Conservation (phyloP, 2,797 vertebrate species). For the Percopsis omiscomaycus region DNA sequence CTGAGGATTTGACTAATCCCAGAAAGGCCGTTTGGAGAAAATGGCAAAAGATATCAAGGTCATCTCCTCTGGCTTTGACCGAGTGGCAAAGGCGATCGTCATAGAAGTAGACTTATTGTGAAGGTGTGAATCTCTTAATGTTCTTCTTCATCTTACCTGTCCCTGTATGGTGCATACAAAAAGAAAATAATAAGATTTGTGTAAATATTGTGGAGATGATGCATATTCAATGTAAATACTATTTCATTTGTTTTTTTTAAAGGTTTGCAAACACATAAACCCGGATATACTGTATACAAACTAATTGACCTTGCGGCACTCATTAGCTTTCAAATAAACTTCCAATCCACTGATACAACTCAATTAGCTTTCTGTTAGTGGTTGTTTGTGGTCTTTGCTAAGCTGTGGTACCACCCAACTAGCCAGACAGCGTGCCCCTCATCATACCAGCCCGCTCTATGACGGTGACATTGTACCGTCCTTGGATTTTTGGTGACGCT, state of each 20-base stretch:
- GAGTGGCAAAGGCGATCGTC: conserved; percentile 6
- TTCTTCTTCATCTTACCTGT: neutral
- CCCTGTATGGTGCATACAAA: neutral
- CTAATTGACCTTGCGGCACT: neutral
- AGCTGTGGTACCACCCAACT: conserved; percentile 43
- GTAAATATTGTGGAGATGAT: too few species aligned
- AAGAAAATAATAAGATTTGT: too few species aligned
- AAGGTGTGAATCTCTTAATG: neutral
- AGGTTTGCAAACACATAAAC: too few species aligned
- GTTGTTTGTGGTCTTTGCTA: conserved; percentile 27
- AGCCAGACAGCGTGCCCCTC: conserved; percentile 17
- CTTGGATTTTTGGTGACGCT: conserved; percentile 77
- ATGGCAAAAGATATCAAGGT: conserved; percentile 25
- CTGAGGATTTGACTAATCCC: conserved; percentile 31
- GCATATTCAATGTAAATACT: neutral
- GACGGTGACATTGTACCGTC: conserved; percentile 73
- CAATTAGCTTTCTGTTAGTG: neutral
- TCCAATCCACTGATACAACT: conserved; percentile 5
- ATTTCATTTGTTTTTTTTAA: too few species aligned
- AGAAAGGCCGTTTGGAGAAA: conserved; percentile 21
- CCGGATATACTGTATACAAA: too few species aligned
- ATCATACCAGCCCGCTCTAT: conserved; percentile 2
- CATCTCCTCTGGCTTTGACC: conserved; percentile 4
- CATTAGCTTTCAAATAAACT: conserved; percentile 8
- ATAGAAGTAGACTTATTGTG: neutral